These are phyloP conservation scores for Conopomorpha cramerella DNA, from an alignment of 1,140 invertebrate genomes.

Conservation along the genomic window DNA sequence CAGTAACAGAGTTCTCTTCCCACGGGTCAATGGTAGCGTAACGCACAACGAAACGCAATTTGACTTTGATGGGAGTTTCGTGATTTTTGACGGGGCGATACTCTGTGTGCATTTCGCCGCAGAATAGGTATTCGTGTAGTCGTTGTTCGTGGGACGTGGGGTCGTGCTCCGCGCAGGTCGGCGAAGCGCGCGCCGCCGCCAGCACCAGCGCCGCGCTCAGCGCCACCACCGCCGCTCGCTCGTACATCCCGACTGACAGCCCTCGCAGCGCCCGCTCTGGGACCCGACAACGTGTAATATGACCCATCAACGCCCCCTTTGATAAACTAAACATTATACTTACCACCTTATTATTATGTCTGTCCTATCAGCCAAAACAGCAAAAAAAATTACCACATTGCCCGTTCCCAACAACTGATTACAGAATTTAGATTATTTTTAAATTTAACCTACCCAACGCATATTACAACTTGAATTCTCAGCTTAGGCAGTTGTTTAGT, in stretches of 20 bases:
- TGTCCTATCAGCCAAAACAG: too few relatives aligned
- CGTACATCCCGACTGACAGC: too few relatives aligned
- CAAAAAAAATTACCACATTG: too few relatives aligned
- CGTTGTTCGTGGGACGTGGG: constrained; percentile 24
- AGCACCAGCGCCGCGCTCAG: neutral
- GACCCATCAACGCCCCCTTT: neutral
- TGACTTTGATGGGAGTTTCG: constrained; percentile 24
- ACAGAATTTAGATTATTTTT: too few relatives aligned
- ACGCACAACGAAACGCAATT: constrained; percentile 36
- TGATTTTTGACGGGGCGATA: constrained; percentile 38
- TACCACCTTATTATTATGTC: too few relatives aligned
- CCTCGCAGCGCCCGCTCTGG: too few relatives aligned
- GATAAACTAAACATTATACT: too few relatives aligned
- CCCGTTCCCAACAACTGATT: too few relatives aligned
- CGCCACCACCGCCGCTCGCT: neutral
- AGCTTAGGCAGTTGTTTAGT: too few relatives aligned
- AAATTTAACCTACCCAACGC: too few relatives aligned
- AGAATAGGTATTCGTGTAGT: constrained; percentile 28
- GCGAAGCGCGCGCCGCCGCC: constrained; percentile 11
- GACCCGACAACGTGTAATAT: neutral
- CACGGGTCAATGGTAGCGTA: constrained; percentile 36
- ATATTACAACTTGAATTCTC: too few relatives aligned
- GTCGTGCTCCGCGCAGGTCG: constrained; percentile 11
- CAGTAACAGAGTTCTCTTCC: constrained; percentile 40
- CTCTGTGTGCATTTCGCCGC: constrained; percentile 22